Base-by-base conservation (phyloP, 2,888 invertebrate species). In the Drosophila emarginata region DNA sequence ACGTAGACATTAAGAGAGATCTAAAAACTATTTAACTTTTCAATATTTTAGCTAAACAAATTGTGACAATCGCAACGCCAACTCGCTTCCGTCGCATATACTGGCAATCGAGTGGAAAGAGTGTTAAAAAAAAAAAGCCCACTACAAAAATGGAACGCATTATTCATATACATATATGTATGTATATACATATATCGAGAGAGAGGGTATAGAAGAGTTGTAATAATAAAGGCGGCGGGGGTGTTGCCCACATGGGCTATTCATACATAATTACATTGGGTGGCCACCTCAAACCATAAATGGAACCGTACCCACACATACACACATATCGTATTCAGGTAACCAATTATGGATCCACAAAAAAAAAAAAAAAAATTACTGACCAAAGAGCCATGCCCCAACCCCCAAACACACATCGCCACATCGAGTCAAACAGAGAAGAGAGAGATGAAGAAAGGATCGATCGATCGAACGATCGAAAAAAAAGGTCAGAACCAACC, bases 31-130 rank as follows among this genome's bases (percentile, higher is more conserved):
- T 71, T 71, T 53, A 63, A 77, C 50, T 78, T 69, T 60, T 64
- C 73, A 74, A 83, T 68, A 77, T 67, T 71, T 71, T 57, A 74
- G 62, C 68, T 21, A 60, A 78, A 80, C 74, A 79, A 81, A 70
- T 84, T 72, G 56, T 70, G 76, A 69, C 66, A 80, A 78, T 76
- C 69, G 69, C 82, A 61, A 63, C 79, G 79, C 76, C 82, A 76
- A 85, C 77, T 76, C 82, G 79, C 72, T 82, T 85, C 80, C 82
- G 79, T 68, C 65, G 70, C 50, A 26, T 56, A 39, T 56, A 23
- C 61, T 45, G 18, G 26, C 51, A 45, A 50, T 15, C 52, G 32
- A 40, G 37, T 23, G 59, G 40, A 63, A 39, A 52, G 32, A 32
- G 32, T 32, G 32, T 32, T 9, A 32, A 45, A 61, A 37, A 57